phyloP scores from a whole-genome alignment of 1,140 invertebrate species.

The Drosophila melanogaster region DNA sequence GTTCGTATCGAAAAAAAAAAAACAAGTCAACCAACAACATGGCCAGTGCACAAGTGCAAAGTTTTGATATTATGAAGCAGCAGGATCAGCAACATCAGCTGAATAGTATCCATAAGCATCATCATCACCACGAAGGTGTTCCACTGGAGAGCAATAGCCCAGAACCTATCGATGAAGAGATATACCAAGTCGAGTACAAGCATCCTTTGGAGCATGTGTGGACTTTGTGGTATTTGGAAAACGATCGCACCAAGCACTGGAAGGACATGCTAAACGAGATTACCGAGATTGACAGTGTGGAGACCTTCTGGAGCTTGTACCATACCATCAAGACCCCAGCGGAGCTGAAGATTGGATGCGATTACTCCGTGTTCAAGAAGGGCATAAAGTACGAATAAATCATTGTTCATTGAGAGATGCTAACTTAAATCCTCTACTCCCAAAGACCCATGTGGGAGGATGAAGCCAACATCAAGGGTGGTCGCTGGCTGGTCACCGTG shows the following conservation, averaged over 20 bases:
- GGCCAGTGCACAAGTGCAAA: conserved; percentile 46
- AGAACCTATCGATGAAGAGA: conserved; percentile 16
- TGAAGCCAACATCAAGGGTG: conserved; percentile 93
- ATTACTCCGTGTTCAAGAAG: conserved; percentile 98
- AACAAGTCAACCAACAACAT: conserved; percentile 29
- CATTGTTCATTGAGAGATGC: conserved; percentile 18
- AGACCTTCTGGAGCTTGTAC: conserved; percentile 98
- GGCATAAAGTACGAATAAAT: conserved; percentile 88
- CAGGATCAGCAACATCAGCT: conserved; percentile 15
- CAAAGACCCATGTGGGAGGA: conserved; percentile 99
- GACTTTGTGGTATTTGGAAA: conserved; percentile 99
- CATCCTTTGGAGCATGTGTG: conserved; percentile 97
- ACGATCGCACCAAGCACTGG: conserved; percentile 95
- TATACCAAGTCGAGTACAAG: conserved; percentile 86
- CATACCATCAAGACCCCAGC: conserved; percentile 98
- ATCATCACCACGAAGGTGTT: not conserved
- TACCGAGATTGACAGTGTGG: conserved; percentile 97
- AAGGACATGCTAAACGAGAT: conserved; percentile 97
- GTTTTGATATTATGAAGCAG: conserved; percentile 7
- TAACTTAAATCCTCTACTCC: conserved; percentile 92
- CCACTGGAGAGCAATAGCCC: not conserved
- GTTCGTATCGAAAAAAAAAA: not conserved
- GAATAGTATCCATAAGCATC: conserved; percentile 3
- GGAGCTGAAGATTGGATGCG: conserved; percentile 94
- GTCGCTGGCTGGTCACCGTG: conserved; percentile 97